phyloP scores from a whole-genome alignment of 2,797 vertebrate genomes.

The Micromesistius poutassou region DNA sequence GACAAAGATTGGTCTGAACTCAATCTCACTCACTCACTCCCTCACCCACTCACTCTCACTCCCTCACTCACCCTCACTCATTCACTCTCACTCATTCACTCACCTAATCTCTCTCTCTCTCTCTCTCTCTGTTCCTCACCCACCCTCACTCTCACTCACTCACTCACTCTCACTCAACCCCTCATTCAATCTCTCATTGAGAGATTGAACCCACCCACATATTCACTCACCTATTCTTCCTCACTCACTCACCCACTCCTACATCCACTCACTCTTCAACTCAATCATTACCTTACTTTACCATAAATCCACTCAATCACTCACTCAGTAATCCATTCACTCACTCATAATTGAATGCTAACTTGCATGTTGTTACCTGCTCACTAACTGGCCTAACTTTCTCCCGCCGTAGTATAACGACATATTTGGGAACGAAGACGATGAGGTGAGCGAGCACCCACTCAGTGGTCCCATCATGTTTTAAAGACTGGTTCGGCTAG shows the following conservation, averaged over 20 bases:
- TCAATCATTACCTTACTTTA: background rate
- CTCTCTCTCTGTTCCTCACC: background rate
- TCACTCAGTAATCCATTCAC: background rate
- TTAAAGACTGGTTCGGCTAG: background rate
- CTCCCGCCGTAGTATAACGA: constrained; percentile 65
- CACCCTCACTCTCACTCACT: background rate
- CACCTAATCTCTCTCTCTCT: background rate
- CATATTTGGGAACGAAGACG: constrained; percentile 50
- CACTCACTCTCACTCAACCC: background rate
- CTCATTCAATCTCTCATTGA: background rate
- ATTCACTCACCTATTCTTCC: background rate
- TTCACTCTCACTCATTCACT: background rate
- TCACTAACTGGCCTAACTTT: constrained; percentile 60
- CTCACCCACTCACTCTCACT: background rate
- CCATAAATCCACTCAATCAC: background rate
- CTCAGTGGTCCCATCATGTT: background rate
- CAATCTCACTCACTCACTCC: background rate
- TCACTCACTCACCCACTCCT: background rate
- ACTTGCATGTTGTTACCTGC: constrained; percentile 32
- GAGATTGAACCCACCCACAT: no score
- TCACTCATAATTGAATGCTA: constrained; percentile 35
- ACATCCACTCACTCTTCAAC: background rate
- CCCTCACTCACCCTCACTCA: background rate
- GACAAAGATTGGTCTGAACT: background rate
- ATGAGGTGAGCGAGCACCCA: constrained; percentile 59